Conservation (phyloP, 2,888 invertebrate species). For the Noctua pronuba region DNA sequence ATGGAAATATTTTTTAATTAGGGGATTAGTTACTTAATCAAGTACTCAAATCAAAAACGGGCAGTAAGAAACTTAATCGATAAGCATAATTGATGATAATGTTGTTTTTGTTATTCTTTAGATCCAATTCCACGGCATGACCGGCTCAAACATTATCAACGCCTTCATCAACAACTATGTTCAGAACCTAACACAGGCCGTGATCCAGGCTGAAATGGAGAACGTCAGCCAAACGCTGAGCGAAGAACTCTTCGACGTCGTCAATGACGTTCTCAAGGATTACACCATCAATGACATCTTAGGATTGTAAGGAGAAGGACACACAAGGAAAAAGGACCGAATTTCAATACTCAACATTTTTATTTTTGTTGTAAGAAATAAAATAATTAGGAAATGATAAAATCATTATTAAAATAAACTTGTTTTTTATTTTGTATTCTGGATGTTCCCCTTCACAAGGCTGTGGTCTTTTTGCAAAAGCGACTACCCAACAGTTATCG, state of each 20-base stretch:
- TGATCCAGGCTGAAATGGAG: conserved; percentile 73
- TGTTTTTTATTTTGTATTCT: neutral
- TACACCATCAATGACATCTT: conserved; percentile 76
- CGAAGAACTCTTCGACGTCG: conserved; percentile 74
- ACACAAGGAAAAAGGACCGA: neutral
- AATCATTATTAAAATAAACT: neutral
- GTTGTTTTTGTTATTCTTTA: conserved; percentile 58
- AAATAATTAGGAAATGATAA: neutral
- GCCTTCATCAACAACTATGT: conserved; percentile 74
- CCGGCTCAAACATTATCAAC: conserved; percentile 77
- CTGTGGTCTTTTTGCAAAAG: too few relatives aligned
- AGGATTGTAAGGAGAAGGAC: conserved; percentile 39
- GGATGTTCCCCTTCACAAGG: neutral
- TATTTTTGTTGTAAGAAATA: conserved; percentile 13
- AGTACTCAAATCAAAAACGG: neutral
- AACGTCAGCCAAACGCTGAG: conserved; percentile 73
- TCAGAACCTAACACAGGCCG: conserved; percentile 74
- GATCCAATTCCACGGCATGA: conserved; percentile 78
- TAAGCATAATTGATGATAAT: neutral
- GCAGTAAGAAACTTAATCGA: neutral
- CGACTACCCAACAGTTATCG: neutral
- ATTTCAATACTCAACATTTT: conserved; percentile 37
- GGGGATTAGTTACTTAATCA: neutral
- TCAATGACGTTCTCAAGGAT: conserved; percentile 76
- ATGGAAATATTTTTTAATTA: neutral